A percentile compares a stretch with the other conserved stretches of the same genome.
These are phyloP conservation scores for Spea bombifrons DNA, from an alignment of 2,113 vertebrate genomes.

Conservation along the genomic window DNA sequence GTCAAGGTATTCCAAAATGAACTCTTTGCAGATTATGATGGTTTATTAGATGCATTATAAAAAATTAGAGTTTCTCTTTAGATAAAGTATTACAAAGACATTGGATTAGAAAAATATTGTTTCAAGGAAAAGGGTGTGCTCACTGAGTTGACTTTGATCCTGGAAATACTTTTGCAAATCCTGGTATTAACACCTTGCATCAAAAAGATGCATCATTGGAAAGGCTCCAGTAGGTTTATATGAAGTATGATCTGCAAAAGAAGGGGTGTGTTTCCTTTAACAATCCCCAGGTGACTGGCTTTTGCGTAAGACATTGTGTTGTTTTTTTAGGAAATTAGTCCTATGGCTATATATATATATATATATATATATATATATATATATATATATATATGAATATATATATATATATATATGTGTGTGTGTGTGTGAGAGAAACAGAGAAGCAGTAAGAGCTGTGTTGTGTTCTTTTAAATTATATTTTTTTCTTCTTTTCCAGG, in stretches of 20 bases:
- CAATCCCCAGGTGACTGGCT: background rate
- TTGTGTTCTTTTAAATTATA: too few relatives aligned
- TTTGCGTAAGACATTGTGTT: background rate
- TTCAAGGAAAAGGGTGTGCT: background rate
- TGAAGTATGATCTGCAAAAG: background rate
- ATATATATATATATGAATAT: background rate
- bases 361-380: background rate
- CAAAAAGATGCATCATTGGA: background rate
- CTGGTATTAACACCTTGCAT: slow-evolving; percentile 1
- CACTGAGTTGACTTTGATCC: background rate
- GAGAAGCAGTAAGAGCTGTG: too few relatives aligned
- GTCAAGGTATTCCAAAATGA: slow-evolving; percentile 1
- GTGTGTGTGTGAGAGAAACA: too few relatives aligned
- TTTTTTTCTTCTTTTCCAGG: background rate
- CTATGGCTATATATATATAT: background rate
- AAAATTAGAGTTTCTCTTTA: background rate
- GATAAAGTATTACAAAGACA: background rate
- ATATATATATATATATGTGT: background rate
- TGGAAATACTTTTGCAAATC: background rate
- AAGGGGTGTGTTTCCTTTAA: background rate
- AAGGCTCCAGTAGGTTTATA: background rate
- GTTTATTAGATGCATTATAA: background rate
- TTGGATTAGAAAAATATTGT: background rate
- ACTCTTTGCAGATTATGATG: background rate
- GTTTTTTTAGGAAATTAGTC: too few relatives aligned